Base-by-base conservation (phyloP, 92 coral and sea anemone species). In the Palythoa caribaeorum region DNA sequence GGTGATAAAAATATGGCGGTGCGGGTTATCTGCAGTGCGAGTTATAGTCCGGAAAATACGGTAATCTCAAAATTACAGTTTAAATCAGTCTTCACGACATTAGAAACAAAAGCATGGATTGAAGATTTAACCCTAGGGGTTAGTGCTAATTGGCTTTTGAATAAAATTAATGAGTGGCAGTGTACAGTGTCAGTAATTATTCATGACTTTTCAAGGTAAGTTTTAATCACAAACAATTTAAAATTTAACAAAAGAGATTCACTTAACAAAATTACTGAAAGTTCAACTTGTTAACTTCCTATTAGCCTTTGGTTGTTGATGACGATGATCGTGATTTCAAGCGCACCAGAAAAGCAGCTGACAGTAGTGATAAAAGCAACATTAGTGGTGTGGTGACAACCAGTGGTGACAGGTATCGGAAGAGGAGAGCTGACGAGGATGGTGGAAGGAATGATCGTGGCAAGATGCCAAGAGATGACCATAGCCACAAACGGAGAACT, bases 301-400 rank as follows among this genome's bases (percentile, higher is more conserved):
- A 72, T 15, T 71, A 97, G 98, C 90, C 96, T 15, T 92, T 96
- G 14, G 95, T 94, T 54, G 87, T 93, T 48, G 99, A 97, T 88
- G 99, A 97, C 48, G 99, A 97, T 80, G 99, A 97, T 78, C 91
- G 99, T 55, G 99, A 97, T 83, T 97, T 97, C 80, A 94, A 95
- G 80, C 80, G 99, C 71, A 97, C 96, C 77, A 95, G 99, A 91
- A 94, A 92, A 88, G 90, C 93, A 55, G 90, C 93, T 21, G 98
- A 95, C 52, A 81, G 85, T 10, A 87, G 73, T 78, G 98, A 91
- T 6, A 93, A 89, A 28, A 83, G 38, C 68, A 86, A 57, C 62
- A 85, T 70, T 75, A 93, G 89, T 76, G 20, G 85, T 53, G 83
- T 77, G 38, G 91, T 90, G 20, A 74, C 90, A 52, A 84, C 78